A percentile compares a stretch with the other conserved stretches of the same genome.
Conservation (phyloP, 2,113 vertebrate species). For the Pelecanus crispus region DNA sequence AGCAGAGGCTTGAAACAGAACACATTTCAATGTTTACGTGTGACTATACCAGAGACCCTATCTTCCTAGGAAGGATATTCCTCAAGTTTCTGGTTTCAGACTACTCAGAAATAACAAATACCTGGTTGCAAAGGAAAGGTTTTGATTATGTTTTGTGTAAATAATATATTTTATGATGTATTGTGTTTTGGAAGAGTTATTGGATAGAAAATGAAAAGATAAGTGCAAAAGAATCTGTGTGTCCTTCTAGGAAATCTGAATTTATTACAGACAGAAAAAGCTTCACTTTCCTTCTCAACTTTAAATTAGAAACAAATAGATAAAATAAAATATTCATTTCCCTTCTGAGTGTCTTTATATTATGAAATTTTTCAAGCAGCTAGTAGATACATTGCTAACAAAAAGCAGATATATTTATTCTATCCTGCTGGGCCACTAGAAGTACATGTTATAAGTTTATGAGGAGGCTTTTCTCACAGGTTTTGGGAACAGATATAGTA, state of each 20-base stretch:
- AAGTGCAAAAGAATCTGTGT: neutral
- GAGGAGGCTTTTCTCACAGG: neutral
- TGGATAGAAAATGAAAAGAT: neutral
- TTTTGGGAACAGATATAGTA: neutral
- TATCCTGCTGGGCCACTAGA: neutral
- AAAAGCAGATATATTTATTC: neutral
- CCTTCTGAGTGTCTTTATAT: neutral
- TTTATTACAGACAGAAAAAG: neutral
- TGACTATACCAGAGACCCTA: neutral
- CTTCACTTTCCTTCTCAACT: neutral
- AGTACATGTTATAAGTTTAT: neutral
- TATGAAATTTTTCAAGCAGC: neutral
- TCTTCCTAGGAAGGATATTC: neutral
- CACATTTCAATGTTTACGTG: neutral
- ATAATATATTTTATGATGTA: neutral
- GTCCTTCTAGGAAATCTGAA: neutral
- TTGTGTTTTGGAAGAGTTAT: neutral
- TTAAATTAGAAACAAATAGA: conserved; percentile 44
- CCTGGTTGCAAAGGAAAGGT: neutral
- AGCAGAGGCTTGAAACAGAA: neutral
- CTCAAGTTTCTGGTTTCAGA: neutral
- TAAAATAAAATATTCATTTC: conserved; percentile 40
- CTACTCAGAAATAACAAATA: conserved; percentile 27
- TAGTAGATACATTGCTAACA: neutral
- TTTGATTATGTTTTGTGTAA: neutral